Conservation (phyloP, 2,888 invertebrate species). For the Tetragonisca angustula region DNA sequence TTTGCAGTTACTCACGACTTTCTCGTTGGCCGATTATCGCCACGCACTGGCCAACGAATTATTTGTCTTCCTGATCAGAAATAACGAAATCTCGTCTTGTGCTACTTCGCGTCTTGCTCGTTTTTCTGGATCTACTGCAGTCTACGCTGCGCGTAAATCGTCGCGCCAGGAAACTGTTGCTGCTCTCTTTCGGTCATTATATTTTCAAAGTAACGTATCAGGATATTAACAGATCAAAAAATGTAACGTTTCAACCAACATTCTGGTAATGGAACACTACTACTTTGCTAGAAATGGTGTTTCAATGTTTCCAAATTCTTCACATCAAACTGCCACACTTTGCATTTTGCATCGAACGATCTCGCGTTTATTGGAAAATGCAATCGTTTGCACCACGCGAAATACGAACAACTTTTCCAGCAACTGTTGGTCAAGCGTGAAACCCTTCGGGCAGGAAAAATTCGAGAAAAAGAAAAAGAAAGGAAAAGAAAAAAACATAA, state of each 20-base stretch:
- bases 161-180: not conserved
- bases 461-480: conserved; percentile 5
- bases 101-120: conserved; percentile 23
- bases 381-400: not conserved
- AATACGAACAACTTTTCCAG: not conserved
- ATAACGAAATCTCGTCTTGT: conserved; percentile 30
- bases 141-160: not conserved
- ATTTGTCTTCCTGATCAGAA: conserved; percentile 33
- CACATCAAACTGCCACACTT: not conserved
- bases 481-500: not conserved
- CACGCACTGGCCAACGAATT: conserved; percentile 11
- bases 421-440: not conserved
- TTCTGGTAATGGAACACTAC: not conserved
- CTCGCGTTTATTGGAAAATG: not conserved
- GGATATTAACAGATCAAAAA: not conserved
- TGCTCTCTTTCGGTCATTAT: not conserved
- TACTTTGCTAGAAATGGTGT: not conserved
- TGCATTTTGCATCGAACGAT: not conserved
- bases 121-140: conserved; percentile 21
- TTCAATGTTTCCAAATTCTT: not conserved
- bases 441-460: not conserved
- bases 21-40: conserved; percentile 19
- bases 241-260: not conserved
- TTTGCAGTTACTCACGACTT: conserved; percentile 13
- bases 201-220: not conserved